Evolutionary conservation across 2,113 vertebrate species (phyloP), one percentile per base, ranked within the genome.

Genomic region (Xiphophorus hellerii): DNA sequence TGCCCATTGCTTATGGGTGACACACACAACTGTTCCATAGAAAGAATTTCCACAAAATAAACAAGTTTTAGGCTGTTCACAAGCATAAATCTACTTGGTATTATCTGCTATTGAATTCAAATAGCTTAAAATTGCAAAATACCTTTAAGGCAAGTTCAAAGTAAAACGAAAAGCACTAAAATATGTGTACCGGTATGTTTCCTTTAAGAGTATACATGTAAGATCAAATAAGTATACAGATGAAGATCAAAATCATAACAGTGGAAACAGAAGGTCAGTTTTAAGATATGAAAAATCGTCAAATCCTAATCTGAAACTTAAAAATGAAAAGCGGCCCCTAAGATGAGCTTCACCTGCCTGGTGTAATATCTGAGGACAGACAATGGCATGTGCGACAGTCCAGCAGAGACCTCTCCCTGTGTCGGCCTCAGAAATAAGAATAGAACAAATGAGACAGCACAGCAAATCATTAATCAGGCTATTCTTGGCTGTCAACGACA

Each of bases 391-490:
- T 67, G 60, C 0, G 37, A 81, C 70, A 39, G 33, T 4, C 0
- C 64, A 6, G 67, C 63, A 63, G 65, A 82, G 39, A 62, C 67
- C 29, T 72, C 31, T 70, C 61, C 15, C 58, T 68, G 44, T 33
- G 25, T 84, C 65, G 64, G 62, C 69, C 28, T 3, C 25, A n/a
- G 42, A 62, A 63, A 70, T 69, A 66, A 87, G 74, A 82, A 83
- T 37, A 82, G 74, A 44, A 78, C 62, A 74, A 82, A 84, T 76
- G 84, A 85, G 83, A 78, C 63, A 14, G 60, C n/a, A 22, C 44
- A 1, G 66, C 22, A 58, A 62, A 62, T 72, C 73, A 79, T 72
- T 78, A 62, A 84, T 86, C 75, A 76, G 67, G 69, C 69, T 87
- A 64, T 73, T 87, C 70, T 80, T 37, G 12, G 60, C 70, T 71